Percentiles rank a stretch among this genome's conserved stretches.
Evolutionary conservation across 2,113 vertebrate genomes (phyloP).

Genomic region (Hippocampus barbouri): DNA sequence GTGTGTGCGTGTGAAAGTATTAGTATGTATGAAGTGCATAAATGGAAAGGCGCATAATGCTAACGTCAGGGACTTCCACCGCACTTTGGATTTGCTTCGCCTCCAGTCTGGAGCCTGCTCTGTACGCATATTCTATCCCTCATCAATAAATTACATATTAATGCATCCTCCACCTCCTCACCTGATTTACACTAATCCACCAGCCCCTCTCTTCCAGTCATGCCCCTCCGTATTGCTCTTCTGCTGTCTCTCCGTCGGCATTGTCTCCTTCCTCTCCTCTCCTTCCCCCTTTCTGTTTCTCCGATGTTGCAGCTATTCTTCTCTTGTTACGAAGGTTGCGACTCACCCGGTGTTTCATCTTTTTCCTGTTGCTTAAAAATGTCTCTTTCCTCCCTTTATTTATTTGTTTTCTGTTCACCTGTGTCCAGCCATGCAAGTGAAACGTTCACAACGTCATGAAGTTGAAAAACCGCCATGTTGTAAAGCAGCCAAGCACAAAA

Average conservation of each 20-base stretch:
- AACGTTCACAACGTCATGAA: not conserved
- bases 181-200: constrained; percentile 37
- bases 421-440: not conserved
- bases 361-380: not conserved
- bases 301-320: constrained; percentile 1
- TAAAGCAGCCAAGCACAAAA: too few relatives aligned
- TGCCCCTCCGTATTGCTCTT: not conserved
- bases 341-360: not conserved
- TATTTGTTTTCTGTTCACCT: not conserved
- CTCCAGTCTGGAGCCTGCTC: constrained; percentile 49
- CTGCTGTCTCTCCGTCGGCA: not conserved
- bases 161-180: constrained; percentile 46
- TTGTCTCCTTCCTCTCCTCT: not conserved
- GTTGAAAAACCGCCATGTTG: too few relatives aligned
- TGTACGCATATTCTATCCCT: constrained; percentile 63
- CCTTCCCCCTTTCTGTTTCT: not conserved
- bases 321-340: not conserved
- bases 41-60: constrained; percentile 69
- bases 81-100: constrained; percentile 50
- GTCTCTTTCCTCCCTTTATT: not conserved
- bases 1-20: constrained; percentile 36
- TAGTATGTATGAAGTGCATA: constrained; percentile 69
- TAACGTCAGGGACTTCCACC: constrained; percentile 64
- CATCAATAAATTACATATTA: constrained; percentile 73
- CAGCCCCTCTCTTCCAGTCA: not conserved